Conservation (phyloP, 1,140 invertebrate genomes). For the Bombus haemorrhoidalis region DNA sequence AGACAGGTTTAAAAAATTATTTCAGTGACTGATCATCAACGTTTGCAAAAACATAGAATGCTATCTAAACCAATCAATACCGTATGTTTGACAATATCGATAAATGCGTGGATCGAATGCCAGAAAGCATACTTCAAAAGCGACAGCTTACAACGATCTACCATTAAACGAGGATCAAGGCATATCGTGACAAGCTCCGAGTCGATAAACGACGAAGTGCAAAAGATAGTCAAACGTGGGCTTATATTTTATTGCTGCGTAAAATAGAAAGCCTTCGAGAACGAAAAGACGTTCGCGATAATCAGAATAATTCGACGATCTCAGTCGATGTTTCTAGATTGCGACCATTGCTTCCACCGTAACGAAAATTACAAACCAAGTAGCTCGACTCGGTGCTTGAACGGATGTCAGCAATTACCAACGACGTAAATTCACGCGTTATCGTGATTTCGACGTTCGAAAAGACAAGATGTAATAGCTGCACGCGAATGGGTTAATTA, state of each 20-base stretch:
- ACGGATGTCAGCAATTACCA: neutral
- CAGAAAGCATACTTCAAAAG: conserved; percentile 1
- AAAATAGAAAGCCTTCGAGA: neutral
- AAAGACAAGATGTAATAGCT: conserved; percentile 20
- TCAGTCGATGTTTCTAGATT: neutral
- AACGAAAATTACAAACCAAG: neutral
- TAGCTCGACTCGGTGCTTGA: neutral
- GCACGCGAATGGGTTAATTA: conserved; percentile 38
- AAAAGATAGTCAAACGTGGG: neutral
- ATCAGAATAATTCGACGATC: neutral
- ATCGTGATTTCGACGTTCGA: conserved; percentile 12
- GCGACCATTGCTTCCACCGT: neutral
- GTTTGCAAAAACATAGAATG: neutral
- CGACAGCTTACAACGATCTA: conserved; percentile 19
- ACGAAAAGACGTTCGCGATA: neutral
- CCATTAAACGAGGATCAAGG: conserved; percentile 17
- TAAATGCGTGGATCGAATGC: neutral
- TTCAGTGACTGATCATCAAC: conserved; percentile 29
- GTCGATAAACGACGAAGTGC: conserved; percentile 1
- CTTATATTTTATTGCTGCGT: neutral
- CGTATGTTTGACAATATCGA: neutral
- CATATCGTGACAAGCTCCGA: too few relatives aligned
- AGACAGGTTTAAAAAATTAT: conserved; percentile 28
- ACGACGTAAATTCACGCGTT: neutral
- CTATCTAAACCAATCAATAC: neutral